phyloP scores from a whole-genome alignment of 2,888 invertebrate genomes.

The Podotricha telesiphe region DNA sequence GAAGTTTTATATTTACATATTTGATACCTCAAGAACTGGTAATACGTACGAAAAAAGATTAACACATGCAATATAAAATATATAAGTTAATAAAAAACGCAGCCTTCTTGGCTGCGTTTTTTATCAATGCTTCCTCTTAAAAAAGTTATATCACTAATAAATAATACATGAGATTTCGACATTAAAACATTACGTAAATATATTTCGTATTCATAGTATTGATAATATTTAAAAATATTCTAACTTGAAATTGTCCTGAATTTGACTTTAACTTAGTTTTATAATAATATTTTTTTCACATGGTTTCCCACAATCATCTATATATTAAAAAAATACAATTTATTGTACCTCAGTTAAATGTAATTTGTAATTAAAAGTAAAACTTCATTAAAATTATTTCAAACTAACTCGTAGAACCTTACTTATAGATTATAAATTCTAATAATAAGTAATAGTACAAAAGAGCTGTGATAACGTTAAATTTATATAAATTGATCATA shows the following conservation, averaged over 20 bases:
- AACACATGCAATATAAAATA: too few species aligned
- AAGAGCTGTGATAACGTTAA: neutral
- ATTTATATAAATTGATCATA: neutral
- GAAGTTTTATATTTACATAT: too few species aligned
- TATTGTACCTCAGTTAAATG: too few species aligned
- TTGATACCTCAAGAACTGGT: too few species aligned
- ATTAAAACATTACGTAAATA: neutral
- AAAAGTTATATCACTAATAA: neutral
- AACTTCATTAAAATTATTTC: neutral
- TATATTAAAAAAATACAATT: neutral
- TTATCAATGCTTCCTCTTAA: neutral
- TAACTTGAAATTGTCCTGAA: neutral
- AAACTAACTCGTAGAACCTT: neutral
- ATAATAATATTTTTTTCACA: neutral
- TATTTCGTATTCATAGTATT: neutral
- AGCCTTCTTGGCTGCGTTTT: too few species aligned
- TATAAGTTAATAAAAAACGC: too few species aligned
- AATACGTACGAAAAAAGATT: too few species aligned
- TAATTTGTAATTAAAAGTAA: neutral
- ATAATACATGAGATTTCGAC: neutral
- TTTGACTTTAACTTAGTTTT: neutral
- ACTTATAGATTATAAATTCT: neutral
- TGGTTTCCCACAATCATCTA: too few species aligned
- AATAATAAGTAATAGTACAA: neutral
- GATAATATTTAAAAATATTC: neutral